These are phyloP conservation scores for Magallana gigas DNA, from an alignment of 1,140 invertebrate species.

Conservation along the genomic window DNA sequence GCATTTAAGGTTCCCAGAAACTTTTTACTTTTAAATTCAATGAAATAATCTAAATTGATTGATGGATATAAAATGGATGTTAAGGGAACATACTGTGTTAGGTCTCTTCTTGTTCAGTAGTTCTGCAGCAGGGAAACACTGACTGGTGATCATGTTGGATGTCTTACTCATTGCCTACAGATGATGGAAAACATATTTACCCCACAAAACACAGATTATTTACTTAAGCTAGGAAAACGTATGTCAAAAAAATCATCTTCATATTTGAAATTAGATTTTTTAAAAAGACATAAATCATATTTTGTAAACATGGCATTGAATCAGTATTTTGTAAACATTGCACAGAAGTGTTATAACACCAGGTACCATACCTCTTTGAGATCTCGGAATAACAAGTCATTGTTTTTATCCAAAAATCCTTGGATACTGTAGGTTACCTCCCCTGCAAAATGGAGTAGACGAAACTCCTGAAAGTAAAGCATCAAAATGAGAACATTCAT, in stretches of 20 bases:
- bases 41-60: background rate
- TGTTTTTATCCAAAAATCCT: conserved; percentile 96
- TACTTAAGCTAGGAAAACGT: too few relatives aligned
- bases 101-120: conserved; percentile 89
- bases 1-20: too few relatives aligned
- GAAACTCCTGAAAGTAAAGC: conserved; percentile 87
- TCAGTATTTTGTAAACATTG: too few relatives aligned
- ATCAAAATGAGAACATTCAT: background rate
- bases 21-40: background rate
- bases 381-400: conserved; percentile 93
- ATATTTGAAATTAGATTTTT: too few relatives aligned
- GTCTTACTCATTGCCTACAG: conserved; percentile 86
- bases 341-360: background rate
- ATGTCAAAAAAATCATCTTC: too few relatives aligned
- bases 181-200: background rate
- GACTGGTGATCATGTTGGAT: conserved; percentile 85
- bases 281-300: too few relatives aligned
- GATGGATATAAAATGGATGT: too few relatives aligned
- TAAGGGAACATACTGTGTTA: conserved; percentile 80
- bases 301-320: too few relatives aligned
- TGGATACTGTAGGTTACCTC: conserved; percentile 93
- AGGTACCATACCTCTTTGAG: conserved; percentile 81
- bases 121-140: conserved; percentile 84
- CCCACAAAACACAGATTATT: too few relatives aligned
- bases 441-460: conserved; percentile 93